Evolutionary conservation across 2,113 vertebrate species (phyloP), one percentile per base, ranked within the genome.

Genomic region (Erpornis zantholeuca): DNA sequence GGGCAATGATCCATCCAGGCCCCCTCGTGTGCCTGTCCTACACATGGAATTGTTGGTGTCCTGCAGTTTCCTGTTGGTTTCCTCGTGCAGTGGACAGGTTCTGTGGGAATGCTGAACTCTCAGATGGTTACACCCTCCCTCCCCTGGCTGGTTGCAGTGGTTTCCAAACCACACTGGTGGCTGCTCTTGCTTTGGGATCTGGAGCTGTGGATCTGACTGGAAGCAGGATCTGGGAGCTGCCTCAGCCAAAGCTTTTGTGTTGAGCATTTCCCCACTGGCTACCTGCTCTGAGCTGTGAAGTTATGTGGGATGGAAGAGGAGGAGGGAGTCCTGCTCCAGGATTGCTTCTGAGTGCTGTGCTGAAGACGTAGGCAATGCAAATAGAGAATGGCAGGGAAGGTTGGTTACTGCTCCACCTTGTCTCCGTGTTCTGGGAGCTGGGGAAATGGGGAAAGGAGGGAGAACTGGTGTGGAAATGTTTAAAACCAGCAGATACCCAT

Each of bases 51-150:
- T 71, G 38, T 47, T 69, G 50, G 25, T 82, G 18, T 60, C 36
- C 69, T 60, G 38, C 38, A 38, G 9, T 38, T 38, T 38, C 38
- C 38, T 38, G 9, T 38, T 38, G 71, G 7, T 44, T 78, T 52
- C 71, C 40, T 73, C 0, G 3, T 5, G 36, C 36, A 15, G 13
- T 4, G 42, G 59, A 0, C 20, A 5, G 21, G 10, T 31, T 66
- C 36, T 49, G 4, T 19, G 28, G 40, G 40, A 20, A 20, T 5
- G 31, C 1, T 36, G 54, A 21, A 2, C n/a, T 72, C 33, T 38
- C 9, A 1, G 11, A 1, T 21, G 5, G 4, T 44, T 42, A 1
- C 1, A 2, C 5, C 17, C 4, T 36, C 25, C n/a, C 31, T 88
- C 25, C 6, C 8, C 40, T 53, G 82, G 11, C 59, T 47, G 2